These are phyloP conservation scores for Plutomurus gul DNA, from an alignment of 1,140 invertebrate genomes.

Conservation along the genomic window DNA sequence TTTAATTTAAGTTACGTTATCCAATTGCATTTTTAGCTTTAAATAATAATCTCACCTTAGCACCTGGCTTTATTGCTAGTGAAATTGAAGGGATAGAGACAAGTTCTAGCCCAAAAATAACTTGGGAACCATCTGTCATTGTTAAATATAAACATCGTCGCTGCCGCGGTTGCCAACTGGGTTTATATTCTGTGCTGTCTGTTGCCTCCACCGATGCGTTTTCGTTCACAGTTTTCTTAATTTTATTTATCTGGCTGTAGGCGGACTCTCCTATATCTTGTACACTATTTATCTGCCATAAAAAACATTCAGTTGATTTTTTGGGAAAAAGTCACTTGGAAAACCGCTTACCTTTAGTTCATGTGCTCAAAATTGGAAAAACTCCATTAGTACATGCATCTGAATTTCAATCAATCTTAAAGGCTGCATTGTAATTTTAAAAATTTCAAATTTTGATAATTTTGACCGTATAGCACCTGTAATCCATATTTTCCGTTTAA, in stretches of 20 bases:
- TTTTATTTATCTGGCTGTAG: conserved; percentile 67
- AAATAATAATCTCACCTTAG: conserved; percentile 69
- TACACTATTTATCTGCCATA: conserved; percentile 61
- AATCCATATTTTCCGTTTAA: conserved; percentile 64
- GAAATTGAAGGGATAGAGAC: conserved; percentile 66
- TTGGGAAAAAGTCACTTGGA: no score
- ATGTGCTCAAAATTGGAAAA: no score
- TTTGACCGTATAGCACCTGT: conserved; percentile 67
- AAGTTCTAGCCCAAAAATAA: conserved; percentile 74
- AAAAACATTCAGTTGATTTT: not conserved
- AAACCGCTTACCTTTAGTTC: no score
- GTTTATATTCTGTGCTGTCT: conserved; percentile 57
- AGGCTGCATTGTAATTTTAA: not conserved
- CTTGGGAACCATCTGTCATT: conserved; percentile 75
- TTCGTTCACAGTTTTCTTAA: conserved; percentile 63
- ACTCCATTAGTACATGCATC: no score
- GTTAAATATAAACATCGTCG: conserved; percentile 72
- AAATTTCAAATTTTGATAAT: no score
- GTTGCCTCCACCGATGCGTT: conserved; percentile 60
- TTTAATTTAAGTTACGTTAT: no score
- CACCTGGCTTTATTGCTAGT: conserved; percentile 67
- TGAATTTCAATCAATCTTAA: no score
- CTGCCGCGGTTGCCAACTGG: conserved; percentile 60
- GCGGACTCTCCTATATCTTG: conserved; percentile 66
- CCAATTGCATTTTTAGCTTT: no score